Evolutionary conservation across 2,113 vertebrate species (phyloP).

Genomic region (Trichechus manatus): DNA sequence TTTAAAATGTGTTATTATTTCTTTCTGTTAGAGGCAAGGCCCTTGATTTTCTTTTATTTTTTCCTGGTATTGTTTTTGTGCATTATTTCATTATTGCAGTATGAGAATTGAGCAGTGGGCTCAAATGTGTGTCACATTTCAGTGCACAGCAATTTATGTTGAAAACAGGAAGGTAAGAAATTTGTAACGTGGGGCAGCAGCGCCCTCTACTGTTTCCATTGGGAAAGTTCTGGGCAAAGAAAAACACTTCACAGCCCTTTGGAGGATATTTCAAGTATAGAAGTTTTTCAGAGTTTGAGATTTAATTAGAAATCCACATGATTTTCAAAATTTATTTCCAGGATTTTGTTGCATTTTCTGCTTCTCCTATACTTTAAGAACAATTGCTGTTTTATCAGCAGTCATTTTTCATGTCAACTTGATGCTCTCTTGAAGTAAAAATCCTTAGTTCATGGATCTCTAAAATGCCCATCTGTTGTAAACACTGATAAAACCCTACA

Average conservation of each 20-base stretch:
- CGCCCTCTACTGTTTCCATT: slow-evolving; percentile 88
- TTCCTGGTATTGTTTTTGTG: slow-evolving; percentile 72
- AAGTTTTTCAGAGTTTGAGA: slow-evolving; percentile 32
- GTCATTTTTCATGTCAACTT: neutral
- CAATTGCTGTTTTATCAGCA: neutral
- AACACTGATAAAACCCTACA: neutral
- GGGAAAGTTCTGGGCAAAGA: slow-evolving; percentile 42
- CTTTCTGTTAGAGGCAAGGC: slow-evolving; percentile 53
- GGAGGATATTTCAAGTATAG: neutral
- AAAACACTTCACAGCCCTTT: neutral
- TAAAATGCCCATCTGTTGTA: slow-evolving; percentile 2
- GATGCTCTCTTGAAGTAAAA: slow-evolving; percentile 49
- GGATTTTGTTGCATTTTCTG: slow-evolving; percentile 55
- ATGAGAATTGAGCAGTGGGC: slow-evolving; percentile 57
- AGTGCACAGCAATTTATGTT: slow-evolving; percentile 67
- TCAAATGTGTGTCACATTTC: slow-evolving; percentile 68
- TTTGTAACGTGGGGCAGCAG: slow-evolving; percentile 82
- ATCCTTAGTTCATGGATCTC: slow-evolving; percentile 44
- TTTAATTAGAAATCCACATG: slow-evolving; percentile 51
- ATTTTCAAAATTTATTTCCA: slow-evolving; percentile 46
- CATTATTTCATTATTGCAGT: slow-evolving; percentile 69
- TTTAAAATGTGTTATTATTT: slow-evolving; percentile 73
- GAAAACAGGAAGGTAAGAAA: slow-evolving; percentile 57
- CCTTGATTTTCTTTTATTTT: slow-evolving; percentile 66
- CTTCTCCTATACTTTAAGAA: neutral